Percentiles rank a stretch among this genome's conserved stretches.
Conservation (phyloP, 2,797 vertebrate species). For the Catostomus latipinnis region DNA sequence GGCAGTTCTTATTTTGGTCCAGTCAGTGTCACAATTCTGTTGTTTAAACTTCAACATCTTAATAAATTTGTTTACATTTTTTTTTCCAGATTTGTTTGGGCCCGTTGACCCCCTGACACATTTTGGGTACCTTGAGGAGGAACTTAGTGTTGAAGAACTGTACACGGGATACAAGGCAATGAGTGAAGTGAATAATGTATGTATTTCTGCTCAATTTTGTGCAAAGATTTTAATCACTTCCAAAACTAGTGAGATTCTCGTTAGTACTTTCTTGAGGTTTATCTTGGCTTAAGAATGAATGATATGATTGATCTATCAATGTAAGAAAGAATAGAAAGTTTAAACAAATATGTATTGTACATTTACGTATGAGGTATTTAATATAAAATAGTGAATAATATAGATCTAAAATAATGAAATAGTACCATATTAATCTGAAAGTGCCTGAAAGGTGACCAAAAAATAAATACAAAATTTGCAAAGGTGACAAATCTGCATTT, state of each 20-base stretch:
- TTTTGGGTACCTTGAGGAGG: conserved; percentile 64
- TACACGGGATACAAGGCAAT: conserved; percentile 67
- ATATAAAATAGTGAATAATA: no score
- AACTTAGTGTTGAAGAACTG: conserved; percentile 68
- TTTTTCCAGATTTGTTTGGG: conserved; percentile 13
- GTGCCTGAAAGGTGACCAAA: no score
- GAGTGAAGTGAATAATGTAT: conserved; percentile 75
- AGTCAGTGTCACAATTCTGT: neutral
- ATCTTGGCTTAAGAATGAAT: neutral
- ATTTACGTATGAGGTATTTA: no score
- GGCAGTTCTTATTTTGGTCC: neutral
- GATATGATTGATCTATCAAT: neutral
- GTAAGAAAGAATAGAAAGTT: neutral
- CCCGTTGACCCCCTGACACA: conserved; percentile 38
- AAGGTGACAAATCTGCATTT: neutral
- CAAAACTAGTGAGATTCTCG: neutral
- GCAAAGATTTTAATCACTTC: neutral
- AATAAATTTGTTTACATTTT: neutral
- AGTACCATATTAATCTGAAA: no score
- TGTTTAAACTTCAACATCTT: neutral
- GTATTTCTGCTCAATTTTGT: neutral
- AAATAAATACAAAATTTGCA: no score
- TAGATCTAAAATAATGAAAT: no score
- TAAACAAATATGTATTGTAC: neutral
- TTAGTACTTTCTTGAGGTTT: neutral